Evolutionary conservation across 1,140 invertebrate species (phyloP), one percentile per base, ranked within the genome.

Genomic region (Pomacea maculata): DNA sequence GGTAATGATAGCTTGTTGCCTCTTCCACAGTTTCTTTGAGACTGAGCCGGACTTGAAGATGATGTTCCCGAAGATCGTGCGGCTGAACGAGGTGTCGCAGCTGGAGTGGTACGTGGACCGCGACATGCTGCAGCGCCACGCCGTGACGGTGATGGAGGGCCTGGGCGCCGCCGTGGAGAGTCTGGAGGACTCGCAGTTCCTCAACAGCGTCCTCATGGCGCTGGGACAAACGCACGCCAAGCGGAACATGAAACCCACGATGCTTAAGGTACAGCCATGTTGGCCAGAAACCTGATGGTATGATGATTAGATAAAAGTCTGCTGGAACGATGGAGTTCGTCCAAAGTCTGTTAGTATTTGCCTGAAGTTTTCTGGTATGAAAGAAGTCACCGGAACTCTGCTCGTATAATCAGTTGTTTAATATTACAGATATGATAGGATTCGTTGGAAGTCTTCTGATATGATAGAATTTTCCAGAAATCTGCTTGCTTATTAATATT

Each of bases 211-310:
- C 1, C 84, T 89, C 8, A 84, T 88, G 8, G 85, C 87, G 21
- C 83, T 89, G 61, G 88, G 88, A 19, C 88, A 89, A 74, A 88
- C 87, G n/a, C 88, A 89, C 67, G 84, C 86, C 15, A 86, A 87
- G 79, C 74, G 87, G 52, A 86, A 87, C 19, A 85, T 89, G 29
- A 88, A 87, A 80, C 87, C 88, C 14, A 75, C 85, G 21, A 88
- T 88, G 87, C 82, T 89, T 52, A 87, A 87, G 85, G 88, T 89
- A 61, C 57, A 14, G 57, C 15, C 57, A 61, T 2, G 4, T 17
- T 61, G 57, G 57, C 15, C 57, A 61, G 57, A 45, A 45, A 45
- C 1, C 34, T 45, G 34, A 2, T 45, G 34, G 34, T 45, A 45
- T 45, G 34, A 45, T 45, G 34, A 45, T 45, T 45, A 0, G 34